Conservation (phyloP, 2,797 vertebrate species). For the Acipenser transmontanus region DNA sequence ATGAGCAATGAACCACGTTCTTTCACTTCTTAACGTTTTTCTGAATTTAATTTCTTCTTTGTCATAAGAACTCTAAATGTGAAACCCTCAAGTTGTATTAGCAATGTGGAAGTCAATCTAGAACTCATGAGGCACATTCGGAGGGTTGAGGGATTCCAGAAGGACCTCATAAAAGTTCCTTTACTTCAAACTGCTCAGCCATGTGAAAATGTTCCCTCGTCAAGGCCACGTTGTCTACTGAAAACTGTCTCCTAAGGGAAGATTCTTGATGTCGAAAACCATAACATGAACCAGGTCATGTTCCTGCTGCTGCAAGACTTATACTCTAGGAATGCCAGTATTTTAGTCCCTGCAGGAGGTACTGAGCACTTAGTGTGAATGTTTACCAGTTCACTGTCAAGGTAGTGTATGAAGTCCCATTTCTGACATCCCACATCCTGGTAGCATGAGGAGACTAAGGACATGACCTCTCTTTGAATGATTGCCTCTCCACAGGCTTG, state of each 20-base stretch:
- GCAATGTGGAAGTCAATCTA: too few relatives aligned
- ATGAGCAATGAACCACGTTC: too few relatives aligned
- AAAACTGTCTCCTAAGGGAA: not conserved
- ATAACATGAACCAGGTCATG: slow-evolving; percentile 31
- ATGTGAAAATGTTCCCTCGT: too few relatives aligned
- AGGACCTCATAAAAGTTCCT: too few relatives aligned
- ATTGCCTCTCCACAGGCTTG: slow-evolving; percentile 10
- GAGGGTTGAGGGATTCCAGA: too few relatives aligned
- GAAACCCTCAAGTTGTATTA: too few relatives aligned
- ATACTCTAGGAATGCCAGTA: not conserved
- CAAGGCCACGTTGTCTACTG: too few relatives aligned
- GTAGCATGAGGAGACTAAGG: slow-evolving; percentile 1
- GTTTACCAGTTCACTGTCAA: slow-evolving; percentile 26
- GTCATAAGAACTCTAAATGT: too few relatives aligned
- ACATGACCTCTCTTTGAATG: slow-evolving; percentile 29
- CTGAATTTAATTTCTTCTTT: too few relatives aligned
- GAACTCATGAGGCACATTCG: too few relatives aligned
- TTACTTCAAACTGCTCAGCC: too few relatives aligned
- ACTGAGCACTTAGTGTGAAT: not conserved
- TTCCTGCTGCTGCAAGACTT: slow-evolving; percentile 6
- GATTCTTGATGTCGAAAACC: slow-evolving; percentile 36
- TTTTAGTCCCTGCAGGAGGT: slow-evolving; percentile 4
- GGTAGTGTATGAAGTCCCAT: slow-evolving; percentile 26
- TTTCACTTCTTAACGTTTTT: too few relatives aligned
- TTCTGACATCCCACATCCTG: slow-evolving; percentile 32